phyloP scores from a whole-genome alignment of 2,797 vertebrate genomes.

The Thaleichthys pacificus region DNA sequence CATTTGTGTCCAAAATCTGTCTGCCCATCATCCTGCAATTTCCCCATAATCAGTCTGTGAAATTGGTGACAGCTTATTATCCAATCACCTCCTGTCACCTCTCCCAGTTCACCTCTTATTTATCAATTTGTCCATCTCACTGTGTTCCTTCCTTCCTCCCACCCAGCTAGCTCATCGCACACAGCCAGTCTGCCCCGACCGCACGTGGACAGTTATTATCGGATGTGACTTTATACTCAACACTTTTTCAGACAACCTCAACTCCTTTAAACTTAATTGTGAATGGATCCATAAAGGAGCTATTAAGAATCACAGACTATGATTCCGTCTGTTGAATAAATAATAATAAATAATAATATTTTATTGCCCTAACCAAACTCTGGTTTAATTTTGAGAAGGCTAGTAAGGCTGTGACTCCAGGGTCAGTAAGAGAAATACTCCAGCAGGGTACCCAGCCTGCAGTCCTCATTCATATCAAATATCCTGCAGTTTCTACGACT shows the following conservation, averaged over 20 bases:
- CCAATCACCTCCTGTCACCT: constrained; percentile 1
- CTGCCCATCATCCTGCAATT: constrained; percentile 3
- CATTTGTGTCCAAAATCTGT: not conserved
- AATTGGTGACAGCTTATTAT: constrained; percentile 3
- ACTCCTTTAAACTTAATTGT: no score
- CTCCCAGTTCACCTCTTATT: constrained; percentile 8
- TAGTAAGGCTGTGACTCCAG: not conserved
- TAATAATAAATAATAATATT: no score
- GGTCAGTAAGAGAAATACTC: not conserved
- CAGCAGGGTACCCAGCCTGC: not conserved
- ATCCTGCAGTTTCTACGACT: not conserved
- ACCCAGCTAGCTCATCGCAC: not conserved
- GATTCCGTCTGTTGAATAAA: no score
- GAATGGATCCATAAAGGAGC: no score
- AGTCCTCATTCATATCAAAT: not conserved
- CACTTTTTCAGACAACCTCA: not conserved
- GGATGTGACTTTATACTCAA: not conserved
- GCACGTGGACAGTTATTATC: not conserved
- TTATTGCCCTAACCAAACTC: no score
- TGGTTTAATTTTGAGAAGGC: no score
- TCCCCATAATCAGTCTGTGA: not conserved
- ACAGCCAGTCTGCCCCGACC: not conserved
- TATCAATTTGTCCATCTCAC: not conserved
- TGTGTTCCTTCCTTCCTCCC: not conserved
- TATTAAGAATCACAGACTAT: no score